Percentiles rank a stretch among this genome's conserved stretches.
These are phyloP conservation scores for Schizopygopsis malacanthus DNA, from an alignment of 2,797 vertebrate species.

Conservation along the genomic window DNA sequence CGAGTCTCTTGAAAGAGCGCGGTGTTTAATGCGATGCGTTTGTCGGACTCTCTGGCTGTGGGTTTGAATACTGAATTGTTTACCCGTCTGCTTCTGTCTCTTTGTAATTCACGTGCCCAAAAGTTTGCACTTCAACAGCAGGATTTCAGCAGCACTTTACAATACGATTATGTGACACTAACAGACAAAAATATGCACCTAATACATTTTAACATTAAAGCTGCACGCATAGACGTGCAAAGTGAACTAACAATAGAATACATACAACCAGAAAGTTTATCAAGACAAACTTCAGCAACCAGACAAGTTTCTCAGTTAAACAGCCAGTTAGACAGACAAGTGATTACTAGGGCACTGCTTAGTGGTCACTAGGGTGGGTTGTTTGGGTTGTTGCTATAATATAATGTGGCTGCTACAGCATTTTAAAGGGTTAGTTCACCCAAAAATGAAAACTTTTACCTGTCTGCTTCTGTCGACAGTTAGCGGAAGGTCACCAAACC, in stretches of 20 bases:
- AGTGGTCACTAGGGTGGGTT: background rate
- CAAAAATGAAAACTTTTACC: too few species aligned
- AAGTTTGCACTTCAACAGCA: conserved; percentile 36
- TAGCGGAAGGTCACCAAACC: too few species aligned
- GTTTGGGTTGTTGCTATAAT: background rate
- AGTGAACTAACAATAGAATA: background rate
- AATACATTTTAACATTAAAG: background rate
- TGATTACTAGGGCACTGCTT: background rate
- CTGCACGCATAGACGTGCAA: background rate
- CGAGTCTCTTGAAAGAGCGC: background rate
- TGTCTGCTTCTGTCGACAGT: too few species aligned
- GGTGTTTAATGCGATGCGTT: background rate
- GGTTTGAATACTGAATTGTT: conserved; percentile 50
- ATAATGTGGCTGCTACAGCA: too few species aligned
- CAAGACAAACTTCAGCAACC: background rate
- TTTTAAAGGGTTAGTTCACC: too few species aligned
- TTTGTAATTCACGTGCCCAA: conserved; percentile 41
- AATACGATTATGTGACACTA: background rate
- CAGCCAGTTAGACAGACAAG: background rate
- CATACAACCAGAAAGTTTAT: background rate
- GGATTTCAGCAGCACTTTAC: background rate
- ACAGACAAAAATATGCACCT: background rate
- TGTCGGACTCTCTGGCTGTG: conserved; percentile 27
- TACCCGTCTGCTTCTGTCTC: conserved; percentile 42
- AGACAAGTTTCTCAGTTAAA: background rate